Percentiles rank a stretch among this genome's conserved stretches.
These are phyloP conservation scores for Polyommatus icarus DNA, from an alignment of 2,888 invertebrate genomes.

Conservation along the genomic window DNA sequence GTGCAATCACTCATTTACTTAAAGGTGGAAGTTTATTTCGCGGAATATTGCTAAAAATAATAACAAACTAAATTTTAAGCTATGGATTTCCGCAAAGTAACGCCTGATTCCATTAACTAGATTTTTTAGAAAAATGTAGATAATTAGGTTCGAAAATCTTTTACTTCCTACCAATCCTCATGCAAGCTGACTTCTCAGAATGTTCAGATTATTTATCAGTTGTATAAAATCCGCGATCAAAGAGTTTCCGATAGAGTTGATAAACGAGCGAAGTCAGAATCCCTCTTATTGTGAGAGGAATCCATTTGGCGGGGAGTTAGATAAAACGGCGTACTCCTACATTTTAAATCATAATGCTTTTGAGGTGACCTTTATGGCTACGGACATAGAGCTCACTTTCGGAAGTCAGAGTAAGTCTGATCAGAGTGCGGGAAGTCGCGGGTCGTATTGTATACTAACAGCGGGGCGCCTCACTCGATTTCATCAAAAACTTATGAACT, in stretches of 20 bases:
- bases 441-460: constrained; percentile 71
- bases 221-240: constrained; percentile 19
- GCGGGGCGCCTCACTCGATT: constrained; percentile 67
- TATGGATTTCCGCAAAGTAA: no score
- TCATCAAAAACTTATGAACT: constrained; percentile 69
- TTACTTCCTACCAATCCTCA: neutral
- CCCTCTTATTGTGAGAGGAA: constrained; percentile 21
- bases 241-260: constrained; percentile 20
- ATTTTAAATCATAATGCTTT: neutral
- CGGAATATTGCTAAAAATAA: no score
- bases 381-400: neutral
- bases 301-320: constrained; percentile 15
- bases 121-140: no score
- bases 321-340: constrained; percentile 38
- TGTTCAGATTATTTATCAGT: constrained; percentile 15
- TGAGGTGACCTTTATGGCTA: neutral
- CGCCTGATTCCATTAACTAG: no score
- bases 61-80: no score
- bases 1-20: no score
- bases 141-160: no score
- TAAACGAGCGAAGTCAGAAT: constrained; percentile 17
- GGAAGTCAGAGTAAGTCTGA: neutral
- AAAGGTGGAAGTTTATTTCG: no score
- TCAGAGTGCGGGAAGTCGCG: constrained; percentile 43
- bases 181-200: constrained; percentile 1